Conservation (phyloP, 2,888 invertebrate species). For the Heliconius charithonia region DNA sequence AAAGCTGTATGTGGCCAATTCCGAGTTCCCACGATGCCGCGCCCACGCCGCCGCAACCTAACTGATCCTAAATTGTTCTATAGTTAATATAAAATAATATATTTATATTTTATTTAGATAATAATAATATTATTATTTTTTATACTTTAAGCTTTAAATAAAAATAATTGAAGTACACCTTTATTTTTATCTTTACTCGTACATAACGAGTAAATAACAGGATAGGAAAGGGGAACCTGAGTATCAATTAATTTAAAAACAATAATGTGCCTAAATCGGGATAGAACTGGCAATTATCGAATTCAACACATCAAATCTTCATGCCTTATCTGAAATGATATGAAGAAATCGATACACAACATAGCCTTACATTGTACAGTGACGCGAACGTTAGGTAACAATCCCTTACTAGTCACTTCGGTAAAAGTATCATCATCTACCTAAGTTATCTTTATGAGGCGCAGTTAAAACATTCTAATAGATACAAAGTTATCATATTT, state of each 20-base stretch:
- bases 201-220: too few relatives aligned
- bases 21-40: slow-evolving; percentile 47
- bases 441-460: slow-evolving; percentile 39
- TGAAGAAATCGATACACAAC: slow-evolving; percentile 1
- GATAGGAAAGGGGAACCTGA: not conserved
- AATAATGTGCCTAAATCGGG: not conserved
- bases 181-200: not conserved
- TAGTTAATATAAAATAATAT: not conserved
- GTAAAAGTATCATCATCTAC: slow-evolving; percentile 16
- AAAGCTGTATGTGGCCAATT: slow-evolving; percentile 41
- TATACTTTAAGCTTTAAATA: too few relatives aligned
- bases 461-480: slow-evolving; percentile 37
- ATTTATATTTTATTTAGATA: not conserved
- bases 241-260: too few relatives aligned
- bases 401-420: slow-evolving; percentile 15
- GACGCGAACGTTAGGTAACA: slow-evolving; percentile 27
- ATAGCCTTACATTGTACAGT: slow-evolving; percentile 3
- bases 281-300: not conserved
- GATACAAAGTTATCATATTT: slow-evolving; percentile 27
- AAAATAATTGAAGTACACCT: not conserved
- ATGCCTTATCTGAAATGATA: not conserved
- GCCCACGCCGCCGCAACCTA: slow-evolving; percentile 41
- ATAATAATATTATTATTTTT: too few relatives aligned
- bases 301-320: not conserved
- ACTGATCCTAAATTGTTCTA: slow-evolving; percentile 30